Evolutionary conservation across 2,113 vertebrate species (phyloP), one percentile per base, ranked within the genome.

Genomic region (Naja naja): DNA sequence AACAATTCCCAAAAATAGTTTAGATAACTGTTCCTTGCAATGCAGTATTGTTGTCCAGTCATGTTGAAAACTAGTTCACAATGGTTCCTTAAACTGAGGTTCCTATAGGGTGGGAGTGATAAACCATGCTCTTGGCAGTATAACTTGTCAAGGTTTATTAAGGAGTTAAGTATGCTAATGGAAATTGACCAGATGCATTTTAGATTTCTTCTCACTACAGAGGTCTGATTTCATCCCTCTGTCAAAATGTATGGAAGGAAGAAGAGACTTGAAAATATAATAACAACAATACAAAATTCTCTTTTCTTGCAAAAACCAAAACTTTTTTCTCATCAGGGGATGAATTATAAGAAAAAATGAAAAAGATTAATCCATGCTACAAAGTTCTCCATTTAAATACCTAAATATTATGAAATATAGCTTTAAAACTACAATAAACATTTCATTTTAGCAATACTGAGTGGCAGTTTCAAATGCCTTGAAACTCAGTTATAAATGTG

Each of bases 1-100:
- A 96, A 94, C 95, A 94, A 94, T 93, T 94, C 94, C n/a, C 94
- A 93, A 94, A 39, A 96, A 58, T 58, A 9, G 95, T 97, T 96
- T 96, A 96, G 47, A 47, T 95, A 96, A 97, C 95, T 94, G 88
- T 74, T 92, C 90, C 87, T 74, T 94, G 95, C 92, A 92, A 96
- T 0, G 27, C 90, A 94, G 90, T 96, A 94, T 39, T 7, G 12
- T 90, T 94, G 55, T 92, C 95, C 91, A 95, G 93, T 96, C 95
- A 91, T 90, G 93, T 90, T 92, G 45, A 94, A 93, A 96, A 94
- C 88, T 86, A 81, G 43, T 88, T 96, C 95, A 94, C 94, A 96
- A 87, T 92, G 94, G 86, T 89, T 27, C 54, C 95, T 96, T 95
- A 89, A 89, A 94, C 52, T 92, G 14, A 69, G 49, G 30, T n/a